These are phyloP conservation scores for Climacteris rufus DNA, from an alignment of 2,113 vertebrate species.

Conservation along the genomic window DNA sequence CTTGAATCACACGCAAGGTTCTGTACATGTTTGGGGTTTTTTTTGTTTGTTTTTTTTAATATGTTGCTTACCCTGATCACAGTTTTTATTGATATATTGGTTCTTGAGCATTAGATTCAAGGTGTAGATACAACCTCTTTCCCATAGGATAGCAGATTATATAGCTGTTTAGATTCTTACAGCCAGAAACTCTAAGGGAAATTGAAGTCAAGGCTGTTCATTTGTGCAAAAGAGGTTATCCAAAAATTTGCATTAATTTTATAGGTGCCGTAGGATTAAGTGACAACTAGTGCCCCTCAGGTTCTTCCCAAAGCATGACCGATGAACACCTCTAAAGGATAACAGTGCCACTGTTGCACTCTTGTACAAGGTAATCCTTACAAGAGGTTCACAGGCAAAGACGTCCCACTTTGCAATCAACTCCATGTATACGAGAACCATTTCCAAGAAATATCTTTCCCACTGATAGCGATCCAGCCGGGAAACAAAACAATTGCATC, in stretches of 20 bases:
- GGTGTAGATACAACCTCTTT: not conserved
- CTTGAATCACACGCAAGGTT: not conserved
- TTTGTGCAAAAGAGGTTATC: not conserved
- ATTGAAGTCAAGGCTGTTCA: not conserved
- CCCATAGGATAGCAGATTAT: not conserved
- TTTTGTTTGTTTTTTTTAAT: not conserved
- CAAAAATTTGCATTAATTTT: not conserved
- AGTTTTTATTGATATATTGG: not conserved
- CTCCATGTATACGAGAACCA: not conserved
- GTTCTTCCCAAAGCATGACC: not conserved
- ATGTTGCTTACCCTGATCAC: not conserved
- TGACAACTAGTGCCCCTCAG: not conserved
- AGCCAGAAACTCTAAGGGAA: not conserved
- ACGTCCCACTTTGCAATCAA: not conserved
- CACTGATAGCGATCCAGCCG: accelerated
- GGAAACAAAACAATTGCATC: not conserved
- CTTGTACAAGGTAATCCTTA: not conserved
- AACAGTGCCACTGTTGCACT: not conserved
- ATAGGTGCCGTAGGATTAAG: not conserved
- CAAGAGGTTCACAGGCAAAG: not conserved
- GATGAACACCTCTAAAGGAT: not conserved
- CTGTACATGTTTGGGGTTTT: not conserved
- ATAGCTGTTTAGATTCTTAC: not conserved
- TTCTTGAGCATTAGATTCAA: not conserved
- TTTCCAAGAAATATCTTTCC: not conserved